Base-by-base conservation (phyloP, 2,888 invertebrate species). In the Eulithis prunata region DNA sequence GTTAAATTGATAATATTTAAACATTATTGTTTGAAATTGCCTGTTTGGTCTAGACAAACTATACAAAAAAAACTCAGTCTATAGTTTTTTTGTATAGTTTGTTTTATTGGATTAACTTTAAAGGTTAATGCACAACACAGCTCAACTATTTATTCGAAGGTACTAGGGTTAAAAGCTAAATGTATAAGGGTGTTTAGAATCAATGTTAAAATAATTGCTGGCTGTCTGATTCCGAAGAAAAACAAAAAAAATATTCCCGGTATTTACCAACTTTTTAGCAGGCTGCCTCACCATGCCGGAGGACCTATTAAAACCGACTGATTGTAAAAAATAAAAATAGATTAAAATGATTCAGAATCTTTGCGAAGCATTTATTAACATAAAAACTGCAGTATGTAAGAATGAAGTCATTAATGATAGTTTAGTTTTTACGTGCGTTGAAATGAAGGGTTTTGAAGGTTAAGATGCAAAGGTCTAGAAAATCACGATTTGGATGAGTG, bases 401-500 rank as follows among this genome's bases (percentile, higher is more conserved):
- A 77, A 72, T 72, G 78, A 81, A 74, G 82, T 78, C 83, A 87
- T 88, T 85, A 85, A 64, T 64, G 38, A 64, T 68, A 78, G 79
- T 71, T 66, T 72, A 69, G 81, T 85, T 85, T 83, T 81, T 83
- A 79, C 78, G 68, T 71, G 75, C 72, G 75, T 75, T 69, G 79
- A 85, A 59, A 85, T 86, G 74, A 84, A 87, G 81, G 86, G 83
- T 82, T 83, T 77, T 77, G 73, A 73, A 76, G 79, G 77, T 75
- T 75, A 71, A n/a, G 67, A 73, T 70, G 68, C 64, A 77, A 80
- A 79, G 78, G 72, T 71, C 74, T 68, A 76, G 79, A 79, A 82
- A 83, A 78, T 66, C 68, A 71, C 74, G 80, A 80, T 82, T 78
- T 75, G 74, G 77, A 72, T 71, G 73, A 83, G 62, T 79, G 88